These are phyloP conservation scores for Lepidurus apus DNA, from an alignment of 1,140 invertebrate genomes.

Conservation along the genomic window DNA sequence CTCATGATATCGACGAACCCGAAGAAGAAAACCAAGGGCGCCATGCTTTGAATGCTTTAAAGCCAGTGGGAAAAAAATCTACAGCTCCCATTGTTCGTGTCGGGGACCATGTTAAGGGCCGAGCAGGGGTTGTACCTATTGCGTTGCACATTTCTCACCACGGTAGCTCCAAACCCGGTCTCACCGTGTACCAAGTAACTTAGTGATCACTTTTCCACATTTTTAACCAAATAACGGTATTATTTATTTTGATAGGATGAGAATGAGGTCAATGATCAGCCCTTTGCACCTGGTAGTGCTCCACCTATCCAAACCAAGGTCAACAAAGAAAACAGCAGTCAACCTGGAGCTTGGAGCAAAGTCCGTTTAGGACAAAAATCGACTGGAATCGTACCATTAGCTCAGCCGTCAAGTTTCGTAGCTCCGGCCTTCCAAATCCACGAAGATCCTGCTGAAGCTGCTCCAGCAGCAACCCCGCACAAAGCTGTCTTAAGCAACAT, in stretches of 20 bases:
- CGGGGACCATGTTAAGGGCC: neutral
- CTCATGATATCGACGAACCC: neutral
- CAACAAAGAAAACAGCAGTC: neutral
- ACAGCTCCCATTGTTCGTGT: neutral
- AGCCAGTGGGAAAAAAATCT: neutral
- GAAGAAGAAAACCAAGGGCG: slow-evolving; percentile 1
- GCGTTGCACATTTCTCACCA: neutral
- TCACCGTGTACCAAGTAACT: neutral
- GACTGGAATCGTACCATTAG: neutral
- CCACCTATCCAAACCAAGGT: neutral
- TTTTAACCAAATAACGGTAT: neutral
- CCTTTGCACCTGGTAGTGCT: neutral
- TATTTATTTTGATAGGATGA: no score
- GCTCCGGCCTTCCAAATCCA: slow-evolving; percentile 36
- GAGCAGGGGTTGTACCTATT: neutral
- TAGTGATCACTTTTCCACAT: neutral
- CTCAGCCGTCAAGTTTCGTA: slow-evolving; percentile 33
- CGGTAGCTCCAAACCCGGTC: neutral
- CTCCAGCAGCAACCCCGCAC: slow-evolving; percentile 27
- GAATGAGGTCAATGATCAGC: neutral
- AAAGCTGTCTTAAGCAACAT: slow-evolving; percentile 22
- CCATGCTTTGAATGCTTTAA: neutral
- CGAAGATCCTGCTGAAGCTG: slow-evolving; percentile 38
- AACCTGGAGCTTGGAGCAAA: neutral
- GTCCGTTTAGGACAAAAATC: neutral